Conservation (phyloP, 92 coral and sea anemone genomes). For the Epizoanthus scotinus region DNA sequence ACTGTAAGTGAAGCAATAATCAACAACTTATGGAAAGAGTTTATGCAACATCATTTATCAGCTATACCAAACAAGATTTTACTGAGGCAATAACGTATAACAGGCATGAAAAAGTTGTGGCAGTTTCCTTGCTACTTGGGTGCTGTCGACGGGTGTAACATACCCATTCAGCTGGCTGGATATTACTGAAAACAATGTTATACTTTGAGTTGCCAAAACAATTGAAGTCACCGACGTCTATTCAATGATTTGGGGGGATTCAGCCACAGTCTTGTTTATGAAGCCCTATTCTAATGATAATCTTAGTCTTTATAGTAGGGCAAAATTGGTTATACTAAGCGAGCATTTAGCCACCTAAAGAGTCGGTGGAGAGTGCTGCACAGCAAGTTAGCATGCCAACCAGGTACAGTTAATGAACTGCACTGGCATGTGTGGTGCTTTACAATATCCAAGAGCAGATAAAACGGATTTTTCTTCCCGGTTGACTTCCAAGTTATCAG, state of each 20-base stretch:
- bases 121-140: conserved; percentile 51
- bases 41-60: conserved; percentile 43
- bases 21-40: conserved; percentile 49
- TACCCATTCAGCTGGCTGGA: conserved; percentile 52
- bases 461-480: too few species aligned
- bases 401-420: conserved; percentile 7
- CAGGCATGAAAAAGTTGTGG: conserved; percentile 51
- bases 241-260: conserved; percentile 40
- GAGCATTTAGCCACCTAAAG: conserved; percentile 44
- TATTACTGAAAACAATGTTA: conserved; percentile 41
- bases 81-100: conserved; percentile 42
- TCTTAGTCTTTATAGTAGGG: conserved; percentile 40
- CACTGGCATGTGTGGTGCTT: conserved; percentile 13
- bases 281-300: conserved; percentile 32
- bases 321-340: conserved; percentile 43
- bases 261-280: conserved; percentile 39
- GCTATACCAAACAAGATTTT: conserved; percentile 40
- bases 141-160: conserved; percentile 54
- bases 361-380: conserved; percentile 45
- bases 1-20: conserved; percentile 49
- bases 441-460: too few species aligned
- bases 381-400: not conserved
- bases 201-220: conserved; percentile 12
- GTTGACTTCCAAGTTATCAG: too few species aligned
- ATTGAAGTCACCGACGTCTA: conserved; percentile 27